Evolutionary conservation across 1,140 invertebrate genomes (phyloP).

Genomic region (Drosophila parabipectinata): DNA sequence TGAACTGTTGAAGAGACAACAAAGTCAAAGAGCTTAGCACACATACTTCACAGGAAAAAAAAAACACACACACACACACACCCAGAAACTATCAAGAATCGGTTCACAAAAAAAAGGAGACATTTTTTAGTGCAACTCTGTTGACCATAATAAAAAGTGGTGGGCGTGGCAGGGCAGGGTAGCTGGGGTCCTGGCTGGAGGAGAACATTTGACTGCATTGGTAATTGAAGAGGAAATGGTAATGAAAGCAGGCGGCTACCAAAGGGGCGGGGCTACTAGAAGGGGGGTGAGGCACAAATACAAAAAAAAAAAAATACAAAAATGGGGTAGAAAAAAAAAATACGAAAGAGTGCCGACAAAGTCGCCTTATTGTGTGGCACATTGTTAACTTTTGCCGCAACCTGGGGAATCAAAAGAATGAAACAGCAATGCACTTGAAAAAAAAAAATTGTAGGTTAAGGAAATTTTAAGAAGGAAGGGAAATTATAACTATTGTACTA

Average conservation of each 20-base stretch:
- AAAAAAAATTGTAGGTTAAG: not conserved
- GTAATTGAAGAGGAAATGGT: conserved; percentile 51
- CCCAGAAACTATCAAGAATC: not conserved
- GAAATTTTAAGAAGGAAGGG: too few species aligned
- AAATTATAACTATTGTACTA: too few species aligned
- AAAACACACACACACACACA: too few species aligned
- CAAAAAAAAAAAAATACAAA: not conserved
- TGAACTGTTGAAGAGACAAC: conserved; percentile 30
- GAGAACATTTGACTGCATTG: conserved; percentile 41
- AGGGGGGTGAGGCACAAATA: not conserved
- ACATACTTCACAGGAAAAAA: not conserved
- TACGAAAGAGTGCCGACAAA: conserved; percentile 21
- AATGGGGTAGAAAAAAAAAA: conserved; percentile 11
- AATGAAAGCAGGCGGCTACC: conserved; percentile 31
- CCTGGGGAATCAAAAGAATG: conserved; percentile 10
- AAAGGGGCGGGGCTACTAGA: conserved; percentile 1
- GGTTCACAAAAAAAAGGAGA: not conserved
- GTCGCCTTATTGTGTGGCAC: conserved; percentile 48
- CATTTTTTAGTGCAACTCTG: conserved; percentile 35
- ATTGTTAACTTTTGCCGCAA: conserved; percentile 47
- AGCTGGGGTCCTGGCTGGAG: too few species aligned
- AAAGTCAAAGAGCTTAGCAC: conserved; percentile 33
- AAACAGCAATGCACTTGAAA: not conserved
- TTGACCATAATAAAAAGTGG: conserved; percentile 30
- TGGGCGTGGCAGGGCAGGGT: too few species aligned